phyloP scores from a whole-genome alignment of 2,113 vertebrate species.

The Xenus cinereus region DNA sequence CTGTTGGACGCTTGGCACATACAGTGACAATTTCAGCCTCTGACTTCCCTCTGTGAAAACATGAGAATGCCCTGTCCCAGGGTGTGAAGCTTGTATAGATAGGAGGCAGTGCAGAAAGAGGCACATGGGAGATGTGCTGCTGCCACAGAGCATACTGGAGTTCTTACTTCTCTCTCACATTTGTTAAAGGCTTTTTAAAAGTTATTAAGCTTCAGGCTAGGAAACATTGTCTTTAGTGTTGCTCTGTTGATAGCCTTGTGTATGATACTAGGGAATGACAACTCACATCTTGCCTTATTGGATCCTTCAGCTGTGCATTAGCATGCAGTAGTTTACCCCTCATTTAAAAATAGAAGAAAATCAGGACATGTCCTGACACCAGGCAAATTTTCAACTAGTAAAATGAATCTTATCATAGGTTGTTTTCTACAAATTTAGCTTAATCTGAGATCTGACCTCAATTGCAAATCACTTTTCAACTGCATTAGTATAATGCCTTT shows the following conservation, averaged over 20 bases:
- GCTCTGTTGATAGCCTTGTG: neutral
- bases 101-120: neutral
- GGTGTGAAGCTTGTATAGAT: neutral
- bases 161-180: neutral
- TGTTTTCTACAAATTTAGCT: neutral
- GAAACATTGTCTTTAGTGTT: neutral
- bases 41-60: neutral
- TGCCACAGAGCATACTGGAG: neutral
- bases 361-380: neutral
- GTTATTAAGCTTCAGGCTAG: neutral
- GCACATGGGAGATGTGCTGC: fast-evolving
- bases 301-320: neutral
- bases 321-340: neutral
- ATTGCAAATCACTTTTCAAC: neutral
- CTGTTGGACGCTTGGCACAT: fast-evolving
- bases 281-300: neutral
- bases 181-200: neutral
- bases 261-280: neutral
- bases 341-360: neutral
- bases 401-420: neutral
- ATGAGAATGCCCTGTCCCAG: neutral
- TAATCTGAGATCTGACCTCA: neutral
- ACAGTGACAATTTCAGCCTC: neutral
- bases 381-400: neutral
- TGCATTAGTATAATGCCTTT: neutral